Percentiles rank a stretch among this genome's conserved stretches.
phyloP scores from a whole-genome alignment of 2,113 vertebrate species.

The Etheostoma spectabile region DNA sequence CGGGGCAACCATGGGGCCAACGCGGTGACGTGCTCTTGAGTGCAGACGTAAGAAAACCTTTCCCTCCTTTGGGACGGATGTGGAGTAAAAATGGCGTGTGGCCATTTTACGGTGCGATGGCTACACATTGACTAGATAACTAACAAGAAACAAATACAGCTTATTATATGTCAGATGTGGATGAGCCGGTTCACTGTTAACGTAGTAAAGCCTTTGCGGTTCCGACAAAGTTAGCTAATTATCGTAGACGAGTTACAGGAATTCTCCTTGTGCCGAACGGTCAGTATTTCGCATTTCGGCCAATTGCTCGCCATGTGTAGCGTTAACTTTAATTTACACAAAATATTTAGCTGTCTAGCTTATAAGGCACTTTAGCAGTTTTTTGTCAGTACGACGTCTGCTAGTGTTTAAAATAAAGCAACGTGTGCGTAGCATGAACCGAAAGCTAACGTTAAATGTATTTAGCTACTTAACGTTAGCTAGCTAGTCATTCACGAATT shows the following conservation, averaged over 20 bases:
- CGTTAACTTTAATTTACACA: no score
- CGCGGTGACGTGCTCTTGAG: background rate
- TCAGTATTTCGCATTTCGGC: constrained; percentile 3
- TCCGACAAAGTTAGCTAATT: background rate
- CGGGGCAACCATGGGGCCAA: no score
- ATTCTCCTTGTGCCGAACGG: background rate
- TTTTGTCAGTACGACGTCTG: background rate
- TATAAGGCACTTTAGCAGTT: no score
- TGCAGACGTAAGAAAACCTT: background rate
- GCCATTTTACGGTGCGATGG: fast-evolving
- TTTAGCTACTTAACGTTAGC: background rate
- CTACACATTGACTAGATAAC: background rate
- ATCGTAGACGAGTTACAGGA: background rate
- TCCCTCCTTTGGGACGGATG: background rate
- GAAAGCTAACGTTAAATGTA: background rate
- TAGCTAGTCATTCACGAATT: no score
- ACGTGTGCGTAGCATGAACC: background rate
- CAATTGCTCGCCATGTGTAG: background rate
- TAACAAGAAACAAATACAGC: background rate
- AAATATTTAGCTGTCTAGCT: no score
- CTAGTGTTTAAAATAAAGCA: background rate
- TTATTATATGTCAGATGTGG: no score
- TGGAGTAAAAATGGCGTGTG: constrained; percentile 30
- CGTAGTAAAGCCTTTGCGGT: no score
- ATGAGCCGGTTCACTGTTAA: background rate